Conservation (phyloP, 2,797 vertebrate genomes). For the Lagorchestes hirsutus region DNA sequence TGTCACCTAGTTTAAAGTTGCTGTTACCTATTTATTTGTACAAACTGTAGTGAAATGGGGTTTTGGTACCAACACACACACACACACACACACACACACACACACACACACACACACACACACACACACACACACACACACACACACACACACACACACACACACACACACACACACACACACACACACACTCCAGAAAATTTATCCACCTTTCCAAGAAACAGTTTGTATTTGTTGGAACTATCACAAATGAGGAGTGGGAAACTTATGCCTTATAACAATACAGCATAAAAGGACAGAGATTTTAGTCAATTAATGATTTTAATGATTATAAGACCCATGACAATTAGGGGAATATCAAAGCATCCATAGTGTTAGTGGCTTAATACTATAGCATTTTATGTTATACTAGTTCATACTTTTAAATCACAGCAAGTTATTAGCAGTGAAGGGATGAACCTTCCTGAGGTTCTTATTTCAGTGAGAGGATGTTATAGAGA, state of each 20-base stretch:
- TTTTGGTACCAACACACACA: constrained; percentile 26
- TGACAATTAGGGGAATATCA: constrained; percentile 75
- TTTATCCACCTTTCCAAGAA: constrained; percentile 79
- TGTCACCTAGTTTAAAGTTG: background rate
- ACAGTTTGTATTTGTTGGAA: constrained; percentile 72
- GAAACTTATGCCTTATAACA: constrained; percentile 74
- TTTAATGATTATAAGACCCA: constrained; percentile 84
- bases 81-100: background rate
- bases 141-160: background rate
- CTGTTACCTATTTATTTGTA: constrained; percentile 34
- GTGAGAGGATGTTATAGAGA: constrained; percentile 81
- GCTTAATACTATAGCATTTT: constrained; percentile 74
- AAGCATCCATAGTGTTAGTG: constrained; percentile 75
- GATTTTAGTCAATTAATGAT: constrained; percentile 79
- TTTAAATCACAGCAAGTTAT: constrained; percentile 84
- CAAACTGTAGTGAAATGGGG: constrained; percentile 14
- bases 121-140: background rate
- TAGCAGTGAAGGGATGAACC: constrained; percentile 86
- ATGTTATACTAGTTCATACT: constrained; percentile 82
- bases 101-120: background rate
- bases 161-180: too few relatives aligned
- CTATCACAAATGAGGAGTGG: constrained; percentile 72
- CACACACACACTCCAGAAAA: constrained; percentile 54
- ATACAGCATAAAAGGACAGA: constrained; percentile 79
- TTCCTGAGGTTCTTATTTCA: constrained; percentile 76